Evolutionary conservation across 2,113 vertebrate species (phyloP), one percentile per base, ranked within the genome.

Genomic region (Capreolus pygargus): DNA sequence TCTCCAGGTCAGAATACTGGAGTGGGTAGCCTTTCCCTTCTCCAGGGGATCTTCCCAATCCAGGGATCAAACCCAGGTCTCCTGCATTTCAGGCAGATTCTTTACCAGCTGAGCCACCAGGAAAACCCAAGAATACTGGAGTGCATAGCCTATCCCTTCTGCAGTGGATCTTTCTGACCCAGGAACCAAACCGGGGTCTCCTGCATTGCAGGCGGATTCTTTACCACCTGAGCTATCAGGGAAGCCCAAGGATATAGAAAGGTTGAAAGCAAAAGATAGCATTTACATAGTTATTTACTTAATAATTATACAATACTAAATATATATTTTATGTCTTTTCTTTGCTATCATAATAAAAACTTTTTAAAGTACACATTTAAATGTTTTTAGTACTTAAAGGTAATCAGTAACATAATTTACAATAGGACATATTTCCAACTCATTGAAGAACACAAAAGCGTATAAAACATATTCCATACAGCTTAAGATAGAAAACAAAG

Each of bases 381-480:
- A 47, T 78, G 50, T 91, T 93, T 76, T 83, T 91, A 89, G 89
- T 95, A 97, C 27, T 96, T 87, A 94, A 39, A 94, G 30, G 82
- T 90, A 96, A 94, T 85, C 76, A 86, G 58, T 74, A 94, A 81
- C 30, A 83, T 89, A 88, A 94, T 89, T 96, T 97, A 83, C 94
- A 97, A 91, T 57, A 94, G 86, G 58, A 81, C 23, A 39, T 64
- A 61, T 79, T 95, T 96, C 89, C 74, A 94, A 96, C 61, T 94
- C 94, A 93, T 45, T 97, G 81, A 78, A 95, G 82, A 98, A 78
- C 57, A 88, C 47, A 86, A 93, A 94, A 89, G 70, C 50, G 93
- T 86, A 97, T 97, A 93, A 98, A 96, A 81, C 28, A 97, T 55
- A 89, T 60, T 94, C 16, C 25, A 47, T 21, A 57, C 11, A 89